Percentiles rank a stretch among this genome's conserved stretches.
phyloP scores from a whole-genome alignment of 1,140 invertebrate species.

The Caenorhabditis remanei region DNA sequence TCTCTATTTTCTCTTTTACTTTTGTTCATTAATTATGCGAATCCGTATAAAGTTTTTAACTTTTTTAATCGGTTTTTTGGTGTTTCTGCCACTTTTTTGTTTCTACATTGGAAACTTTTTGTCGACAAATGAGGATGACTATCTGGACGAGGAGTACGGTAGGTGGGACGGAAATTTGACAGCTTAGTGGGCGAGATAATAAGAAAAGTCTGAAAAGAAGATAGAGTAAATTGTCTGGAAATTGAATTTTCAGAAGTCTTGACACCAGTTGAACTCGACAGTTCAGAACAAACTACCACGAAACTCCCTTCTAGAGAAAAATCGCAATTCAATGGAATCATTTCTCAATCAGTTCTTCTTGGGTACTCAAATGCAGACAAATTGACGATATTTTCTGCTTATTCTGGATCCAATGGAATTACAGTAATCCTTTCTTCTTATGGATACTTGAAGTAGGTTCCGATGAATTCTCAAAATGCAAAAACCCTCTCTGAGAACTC shows the following conservation, averaged over 20 bases:
- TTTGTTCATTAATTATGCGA: slow-evolving; percentile 39
- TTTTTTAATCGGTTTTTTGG: slow-evolving; percentile 24
- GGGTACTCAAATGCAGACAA: slow-evolving; percentile 33
- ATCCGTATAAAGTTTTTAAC: slow-evolving; percentile 33
- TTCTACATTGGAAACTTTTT: slow-evolving; percentile 10
- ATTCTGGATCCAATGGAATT: background rate
- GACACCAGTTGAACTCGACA: background rate
- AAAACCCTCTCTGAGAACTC: background rate
- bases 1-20: background rate
- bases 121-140: background rate
- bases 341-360: slow-evolving; percentile 10
- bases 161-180: background rate
- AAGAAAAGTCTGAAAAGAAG: no score
- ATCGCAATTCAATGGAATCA: background rate
- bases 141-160: slow-evolving; percentile 33
- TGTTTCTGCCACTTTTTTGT: slow-evolving; percentile 10
- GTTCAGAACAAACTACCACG: background rate
- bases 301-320: background rate
- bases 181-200: no score
- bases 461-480: background rate
- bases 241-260: background rate
- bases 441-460: slow-evolving; percentile 28
- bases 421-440: slow-evolving; percentile 31
- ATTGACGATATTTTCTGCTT: slow-evolving; percentile 11
- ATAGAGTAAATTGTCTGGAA: no score